Evolutionary conservation across 2,888 invertebrate genomes (phyloP).

Genomic region (Megastigmus dorsalis): DNA sequence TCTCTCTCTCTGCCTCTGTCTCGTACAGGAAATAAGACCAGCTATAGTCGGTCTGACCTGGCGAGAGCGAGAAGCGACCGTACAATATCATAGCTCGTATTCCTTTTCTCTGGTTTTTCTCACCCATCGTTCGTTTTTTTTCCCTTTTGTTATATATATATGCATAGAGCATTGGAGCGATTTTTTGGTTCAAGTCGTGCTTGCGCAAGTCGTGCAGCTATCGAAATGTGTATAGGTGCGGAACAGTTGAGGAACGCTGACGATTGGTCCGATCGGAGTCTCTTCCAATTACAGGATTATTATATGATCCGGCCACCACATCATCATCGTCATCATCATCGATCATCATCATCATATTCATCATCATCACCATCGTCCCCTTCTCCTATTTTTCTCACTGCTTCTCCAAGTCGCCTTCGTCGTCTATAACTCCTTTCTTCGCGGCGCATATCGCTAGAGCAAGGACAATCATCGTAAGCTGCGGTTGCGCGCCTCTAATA

Average conservation of each 20-base stretch:
- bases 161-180: slow-evolving; percentile 16
- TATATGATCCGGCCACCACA: neutral
- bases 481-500: slow-evolving; percentile 1
- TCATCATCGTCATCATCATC: neutral
- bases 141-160: too few species aligned
- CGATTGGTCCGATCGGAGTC: slow-evolving; percentile 54
- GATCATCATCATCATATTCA: neutral
- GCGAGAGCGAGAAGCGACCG: neutral
- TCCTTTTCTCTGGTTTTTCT: neutral
- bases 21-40: too few species aligned
- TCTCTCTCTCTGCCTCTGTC: too few species aligned
- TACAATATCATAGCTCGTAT: neutral
- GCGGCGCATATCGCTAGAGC: neutral
- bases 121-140: too few species aligned
- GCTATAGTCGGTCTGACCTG: too few species aligned
- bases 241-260: slow-evolving; percentile 51
- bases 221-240: slow-evolving; percentile 37
- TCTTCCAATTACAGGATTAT: slow-evolving; percentile 20
- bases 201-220: slow-evolving; percentile 39
- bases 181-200: slow-evolving; percentile 29
- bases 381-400: neutral
- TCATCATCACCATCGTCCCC: neutral
- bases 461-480: neutral
- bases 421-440: neutral
- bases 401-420: slow-evolving; percentile 7